Percentiles rank a stretch among this genome's conserved stretches.
Conservation (phyloP, 2,113 vertebrate species). For the Sarotherodon lohbergeri region DNA sequence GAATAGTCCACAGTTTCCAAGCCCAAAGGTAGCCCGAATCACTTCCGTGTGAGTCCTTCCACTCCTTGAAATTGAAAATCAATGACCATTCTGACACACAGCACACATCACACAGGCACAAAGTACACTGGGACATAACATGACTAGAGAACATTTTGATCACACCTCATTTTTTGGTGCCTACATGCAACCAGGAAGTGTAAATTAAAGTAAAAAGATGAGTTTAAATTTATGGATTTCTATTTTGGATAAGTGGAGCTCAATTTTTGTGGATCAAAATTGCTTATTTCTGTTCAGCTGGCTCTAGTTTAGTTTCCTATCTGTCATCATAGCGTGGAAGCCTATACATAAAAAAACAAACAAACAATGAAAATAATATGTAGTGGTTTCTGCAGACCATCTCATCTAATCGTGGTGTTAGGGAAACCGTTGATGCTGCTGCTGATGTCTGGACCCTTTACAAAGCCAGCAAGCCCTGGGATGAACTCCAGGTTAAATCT, state of each 20-base stretch:
- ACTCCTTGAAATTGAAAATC: neutral
- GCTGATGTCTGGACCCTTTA: neutral
- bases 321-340: neutral
- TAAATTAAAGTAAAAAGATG: neutral
- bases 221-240: neutral
- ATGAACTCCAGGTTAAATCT: neutral
- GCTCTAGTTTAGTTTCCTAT: neutral
- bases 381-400: neutral
- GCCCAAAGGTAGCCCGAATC: neutral
- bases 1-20: neutral
- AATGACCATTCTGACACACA: neutral
- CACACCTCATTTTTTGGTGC: neutral
- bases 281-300: neutral
- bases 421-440: neutral
- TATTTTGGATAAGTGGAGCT: neutral
- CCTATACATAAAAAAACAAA: neutral
- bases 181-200: neutral
- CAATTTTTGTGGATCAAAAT: neutral
- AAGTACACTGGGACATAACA: fast-evolving
- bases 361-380: neutral
- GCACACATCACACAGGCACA: neutral
- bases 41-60: neutral
- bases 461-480: neutral
- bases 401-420: neutral
- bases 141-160: neutral